A percentile compares a stretch with the other conserved stretches of the same genome.
Conservation (phyloP, 1,140 invertebrate species). For the Heliconius hewitsoni region DNA sequence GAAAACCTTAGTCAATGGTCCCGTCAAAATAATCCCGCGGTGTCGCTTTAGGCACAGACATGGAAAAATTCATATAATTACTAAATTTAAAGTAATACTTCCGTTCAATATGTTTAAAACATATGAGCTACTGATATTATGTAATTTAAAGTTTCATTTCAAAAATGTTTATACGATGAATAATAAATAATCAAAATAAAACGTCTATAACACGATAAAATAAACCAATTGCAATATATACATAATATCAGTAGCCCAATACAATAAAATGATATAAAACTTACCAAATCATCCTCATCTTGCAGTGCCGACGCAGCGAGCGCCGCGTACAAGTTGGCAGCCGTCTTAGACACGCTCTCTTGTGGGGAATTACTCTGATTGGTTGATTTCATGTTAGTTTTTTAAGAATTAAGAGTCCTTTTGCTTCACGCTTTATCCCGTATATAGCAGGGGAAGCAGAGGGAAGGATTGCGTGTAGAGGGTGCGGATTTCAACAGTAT, state of each 20-base stretch:
- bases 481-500: too few relatives aligned
- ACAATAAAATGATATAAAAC: conserved; percentile 21
- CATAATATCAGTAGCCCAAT: conserved; percentile 28
- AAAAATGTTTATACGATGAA: background rate
- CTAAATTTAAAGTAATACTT: conserved; percentile 32
- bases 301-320: conserved; percentile 76
- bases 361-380: conserved; percentile 54
- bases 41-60: conserved; percentile 64
- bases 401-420: too few relatives aligned
- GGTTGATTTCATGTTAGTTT: conserved; percentile 26
- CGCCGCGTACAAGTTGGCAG: conserved; percentile 78
- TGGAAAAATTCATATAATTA: conserved; percentile 51
- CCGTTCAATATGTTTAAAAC: background rate
- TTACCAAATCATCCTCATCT: conserved; percentile 80
- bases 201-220: background rate
- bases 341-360: conserved; percentile 77
- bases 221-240: background rate
- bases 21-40: conserved; percentile 53
- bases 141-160: background rate
- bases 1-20: conserved; percentile 45
- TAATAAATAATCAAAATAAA: background rate
- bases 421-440: background rate
- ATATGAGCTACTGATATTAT: conserved; percentile 26
- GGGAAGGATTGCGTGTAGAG: too few relatives aligned
- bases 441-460: too few relatives aligned